phyloP scores from a whole-genome alignment of 2,888 invertebrate genomes.

The Philhelius pedissequus region DNA sequence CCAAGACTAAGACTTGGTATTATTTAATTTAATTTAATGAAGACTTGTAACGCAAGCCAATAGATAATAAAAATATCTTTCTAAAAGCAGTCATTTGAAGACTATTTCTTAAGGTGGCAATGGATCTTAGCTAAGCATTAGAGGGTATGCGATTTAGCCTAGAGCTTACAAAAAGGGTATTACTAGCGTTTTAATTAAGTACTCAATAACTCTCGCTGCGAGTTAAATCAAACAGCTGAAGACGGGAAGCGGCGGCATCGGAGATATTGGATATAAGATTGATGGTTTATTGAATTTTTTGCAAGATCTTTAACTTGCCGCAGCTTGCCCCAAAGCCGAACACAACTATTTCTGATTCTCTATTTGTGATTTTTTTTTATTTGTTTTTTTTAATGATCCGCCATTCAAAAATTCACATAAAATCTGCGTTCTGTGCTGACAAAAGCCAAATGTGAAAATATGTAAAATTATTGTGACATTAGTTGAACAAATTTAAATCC shows the following conservation, averaged over 20 bases:
- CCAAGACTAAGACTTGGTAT: conserved; percentile 27
- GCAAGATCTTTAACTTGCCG: neutral
- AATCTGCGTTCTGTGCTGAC: neutral
- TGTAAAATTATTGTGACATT: neutral
- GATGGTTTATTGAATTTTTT: conserved; percentile 13
- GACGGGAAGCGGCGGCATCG: neutral
- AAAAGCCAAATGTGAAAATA: neutral
- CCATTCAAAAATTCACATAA: neutral
- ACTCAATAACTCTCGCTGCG: conserved; percentile 34
- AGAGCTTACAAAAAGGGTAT: neutral
- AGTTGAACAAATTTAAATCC: neutral
- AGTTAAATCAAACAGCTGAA: neutral
- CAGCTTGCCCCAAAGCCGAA: neutral
- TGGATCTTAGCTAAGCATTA: conserved; percentile 8
- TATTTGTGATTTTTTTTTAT: neutral
- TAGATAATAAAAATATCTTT: conserved; percentile 35
- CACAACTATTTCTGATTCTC: neutral
- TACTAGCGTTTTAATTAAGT: conserved; percentile 51
- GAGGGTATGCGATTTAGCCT: neutral
- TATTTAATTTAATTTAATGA: conserved; percentile 58
- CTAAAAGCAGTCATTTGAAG: conserved; percentile 35
- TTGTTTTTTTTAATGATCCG: neutral
- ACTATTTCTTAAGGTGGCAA: conserved; percentile 35
- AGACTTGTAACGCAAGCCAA: conserved; percentile 65
- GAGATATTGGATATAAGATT: neutral